Evolutionary conservation across 2,888 invertebrate genomes (phyloP).

Genomic region (Tupiocoris notatus): DNA sequence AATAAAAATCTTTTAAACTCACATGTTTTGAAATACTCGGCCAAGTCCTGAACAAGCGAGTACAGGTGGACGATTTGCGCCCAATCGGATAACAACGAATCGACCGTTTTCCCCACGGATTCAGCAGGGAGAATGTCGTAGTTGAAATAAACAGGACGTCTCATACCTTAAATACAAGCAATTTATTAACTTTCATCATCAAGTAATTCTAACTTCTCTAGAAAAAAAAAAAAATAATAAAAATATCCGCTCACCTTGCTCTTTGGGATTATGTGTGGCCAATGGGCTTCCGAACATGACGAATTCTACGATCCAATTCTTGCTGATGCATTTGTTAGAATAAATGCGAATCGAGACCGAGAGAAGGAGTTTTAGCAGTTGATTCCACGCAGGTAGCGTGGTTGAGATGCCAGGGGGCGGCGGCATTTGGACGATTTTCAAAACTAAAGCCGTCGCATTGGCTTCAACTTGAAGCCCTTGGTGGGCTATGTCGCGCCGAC

Average conservation of each 20-base stretch:
- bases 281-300: conserved; percentile 80
- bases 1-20: no score
- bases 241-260: conserved; percentile 62
- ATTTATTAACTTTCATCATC: neutral
- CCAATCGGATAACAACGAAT: conserved; percentile 87
- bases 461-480: conserved; percentile 92
- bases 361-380: conserved; percentile 73
- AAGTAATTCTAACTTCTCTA: neutral
- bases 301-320: conserved; percentile 83
- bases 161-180: conserved; percentile 61
- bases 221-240: no score
- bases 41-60: conserved; percentile 77
- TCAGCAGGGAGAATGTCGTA: conserved; percentile 88
- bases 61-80: conserved; percentile 87
- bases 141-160: conserved; percentile 84
- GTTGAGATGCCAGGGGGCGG: conserved; percentile 58
- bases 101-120: conserved; percentile 74
- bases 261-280: conserved; percentile 75
- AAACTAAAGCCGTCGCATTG: conserved; percentile 79
- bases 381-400: conserved; percentile 61
- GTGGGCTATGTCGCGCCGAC: conserved; percentile 79
- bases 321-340: conserved; percentile 53
- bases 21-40: conserved; percentile 75
- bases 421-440: conserved; percentile 76
- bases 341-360: conserved; percentile 66